Conservation (phyloP, 2,113 vertebrate species). For the Chaenocephalus aceratus region DNA sequence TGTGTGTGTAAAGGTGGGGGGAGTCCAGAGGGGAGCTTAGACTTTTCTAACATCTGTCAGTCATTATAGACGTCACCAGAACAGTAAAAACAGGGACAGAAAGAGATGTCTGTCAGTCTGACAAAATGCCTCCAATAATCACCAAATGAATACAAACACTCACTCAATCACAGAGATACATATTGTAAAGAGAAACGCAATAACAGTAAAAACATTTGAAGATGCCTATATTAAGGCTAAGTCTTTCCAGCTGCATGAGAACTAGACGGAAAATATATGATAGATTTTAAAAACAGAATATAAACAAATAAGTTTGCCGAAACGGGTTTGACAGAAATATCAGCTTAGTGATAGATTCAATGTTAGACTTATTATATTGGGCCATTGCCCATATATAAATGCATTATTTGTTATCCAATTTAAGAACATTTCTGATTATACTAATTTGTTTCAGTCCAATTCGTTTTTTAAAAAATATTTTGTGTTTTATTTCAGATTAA, state of each 20-base stretch:
- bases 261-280: too few species aligned
- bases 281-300: not conserved
- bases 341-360: not conserved
- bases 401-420: too few species aligned
- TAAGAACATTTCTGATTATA: too few species aligned
- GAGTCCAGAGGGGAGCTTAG: slow-evolving; percentile 49
- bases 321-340: not conserved
- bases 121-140: slow-evolving; percentile 51
- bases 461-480: not conserved
- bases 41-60: slow-evolving; percentile 75
- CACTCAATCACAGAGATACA: not conserved
- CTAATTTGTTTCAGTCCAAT: not conserved
- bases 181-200: not conserved
- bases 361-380: too few species aligned
- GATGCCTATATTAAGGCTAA: not conserved
- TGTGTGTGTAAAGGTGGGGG: slow-evolving; percentile 1
- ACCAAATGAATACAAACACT: slow-evolving; percentile 34
- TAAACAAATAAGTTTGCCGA: not conserved
- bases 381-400: too few species aligned
- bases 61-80: slow-evolving; percentile 77
- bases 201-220: slow-evolving; percentile 3
- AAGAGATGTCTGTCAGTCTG: slow-evolving; percentile 43
- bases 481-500: not conserved
- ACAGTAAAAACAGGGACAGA: slow-evolving; percentile 57
- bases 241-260: not conserved